Evolutionary conservation across 2,113 vertebrate genomes (phyloP).

Genomic region (Tetrax tetrax): DNA sequence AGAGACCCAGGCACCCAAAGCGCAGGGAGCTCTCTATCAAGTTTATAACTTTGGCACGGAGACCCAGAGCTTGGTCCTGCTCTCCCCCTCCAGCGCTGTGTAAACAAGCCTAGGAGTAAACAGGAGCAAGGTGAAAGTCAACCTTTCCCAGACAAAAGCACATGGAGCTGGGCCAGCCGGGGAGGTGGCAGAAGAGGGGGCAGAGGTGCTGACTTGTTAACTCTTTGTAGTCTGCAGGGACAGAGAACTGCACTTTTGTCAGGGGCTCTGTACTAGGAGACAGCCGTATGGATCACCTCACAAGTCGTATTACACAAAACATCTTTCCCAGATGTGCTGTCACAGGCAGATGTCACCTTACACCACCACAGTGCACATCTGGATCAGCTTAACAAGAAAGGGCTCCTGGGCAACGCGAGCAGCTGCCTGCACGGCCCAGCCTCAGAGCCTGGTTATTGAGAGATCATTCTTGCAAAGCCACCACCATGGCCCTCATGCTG

Average conservation of each 20-base stretch:
- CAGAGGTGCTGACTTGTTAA: conserved; percentile 3
- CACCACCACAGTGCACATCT: neutral
- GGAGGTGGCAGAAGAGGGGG: neutral
- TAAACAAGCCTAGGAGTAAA: conserved; percentile 49
- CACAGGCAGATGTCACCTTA: neutral
- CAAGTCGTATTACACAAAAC: neutral
- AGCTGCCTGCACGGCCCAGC: neutral
- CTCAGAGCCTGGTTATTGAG: neutral
- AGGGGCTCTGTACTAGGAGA: neutral
- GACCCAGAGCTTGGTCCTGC: neutral
- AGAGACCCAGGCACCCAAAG: neutral
- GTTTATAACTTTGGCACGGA: neutral
- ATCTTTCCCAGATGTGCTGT: neutral
- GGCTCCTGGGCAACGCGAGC: rapidly evolving
- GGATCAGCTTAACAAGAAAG: neutral
- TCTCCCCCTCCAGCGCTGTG: conserved; percentile 26
- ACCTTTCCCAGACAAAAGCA: conserved; percentile 14
- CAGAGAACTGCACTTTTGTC: rapidly evolving
- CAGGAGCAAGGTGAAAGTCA: conserved; percentile 62
- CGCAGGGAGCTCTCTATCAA: neutral
- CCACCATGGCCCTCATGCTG: neutral
- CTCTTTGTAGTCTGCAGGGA: neutral
- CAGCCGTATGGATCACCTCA: rapidly evolving
- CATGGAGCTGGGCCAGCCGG: conserved; percentile 8
- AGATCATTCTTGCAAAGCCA: neutral